phyloP scores from a whole-genome alignment of 1,140 invertebrate species.

The Asbolus verrucosus region DNA sequence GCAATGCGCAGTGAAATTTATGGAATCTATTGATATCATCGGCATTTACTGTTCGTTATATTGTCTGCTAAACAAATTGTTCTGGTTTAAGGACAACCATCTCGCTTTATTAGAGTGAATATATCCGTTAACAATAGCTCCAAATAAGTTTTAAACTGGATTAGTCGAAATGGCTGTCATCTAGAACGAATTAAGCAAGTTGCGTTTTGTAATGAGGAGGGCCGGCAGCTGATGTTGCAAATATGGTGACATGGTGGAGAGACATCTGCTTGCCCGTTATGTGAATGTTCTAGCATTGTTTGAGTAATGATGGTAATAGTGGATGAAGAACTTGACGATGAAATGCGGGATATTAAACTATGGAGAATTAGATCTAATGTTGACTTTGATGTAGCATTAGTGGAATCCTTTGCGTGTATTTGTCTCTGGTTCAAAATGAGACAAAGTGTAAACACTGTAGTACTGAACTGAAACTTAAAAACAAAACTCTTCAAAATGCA shows the following conservation, averaged over 20 bases:
- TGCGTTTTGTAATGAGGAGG: not conserved
- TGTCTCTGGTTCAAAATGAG: not conserved
- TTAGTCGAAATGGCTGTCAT: not conserved
- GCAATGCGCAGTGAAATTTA: slow-evolving; percentile 32
- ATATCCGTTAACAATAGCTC: not conserved
- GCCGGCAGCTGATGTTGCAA: slow-evolving; percentile 5
- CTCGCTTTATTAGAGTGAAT: not conserved
- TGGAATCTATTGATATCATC: slow-evolving; percentile 34
- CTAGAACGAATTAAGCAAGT: not conserved
- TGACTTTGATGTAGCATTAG: slow-evolving; percentile 20
- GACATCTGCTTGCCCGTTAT: slow-evolving; percentile 22
- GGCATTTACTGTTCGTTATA: slow-evolving; percentile 28
- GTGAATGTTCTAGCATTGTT: slow-evolving; percentile 12
- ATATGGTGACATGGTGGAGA: not conserved
- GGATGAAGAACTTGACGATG: slow-evolving; percentile 16
- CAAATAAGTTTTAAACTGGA: slow-evolving; percentile 1
- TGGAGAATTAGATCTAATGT: slow-evolving; percentile 26
- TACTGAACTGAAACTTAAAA: too few species aligned
- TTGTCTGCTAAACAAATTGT: slow-evolving; percentile 22
- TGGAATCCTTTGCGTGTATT: slow-evolving; percentile 10
- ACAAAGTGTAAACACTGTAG: too few species aligned
- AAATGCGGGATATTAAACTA: slow-evolving; percentile 19
- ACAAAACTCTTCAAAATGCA: too few species aligned
- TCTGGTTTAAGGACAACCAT: slow-evolving; percentile 3
- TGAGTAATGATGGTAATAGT: slow-evolving; percentile 24